phyloP scores from a whole-genome alignment of 2,113 vertebrate genomes.

The Notiomystis cincta region DNA sequence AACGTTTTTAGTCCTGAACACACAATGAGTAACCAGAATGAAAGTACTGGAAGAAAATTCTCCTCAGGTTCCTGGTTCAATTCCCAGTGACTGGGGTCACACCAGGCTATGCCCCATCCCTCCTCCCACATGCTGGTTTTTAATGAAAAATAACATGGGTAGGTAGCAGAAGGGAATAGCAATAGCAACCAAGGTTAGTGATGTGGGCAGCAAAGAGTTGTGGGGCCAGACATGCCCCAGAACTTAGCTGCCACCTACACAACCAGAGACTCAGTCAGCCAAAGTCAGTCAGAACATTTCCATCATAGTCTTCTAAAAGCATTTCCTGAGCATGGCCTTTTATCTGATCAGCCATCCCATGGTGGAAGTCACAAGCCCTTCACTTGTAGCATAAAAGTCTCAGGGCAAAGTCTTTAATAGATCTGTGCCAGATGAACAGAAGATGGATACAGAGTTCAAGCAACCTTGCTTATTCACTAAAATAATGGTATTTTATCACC shows the following conservation, averaged over 20 bases:
- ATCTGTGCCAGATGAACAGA: not conserved
- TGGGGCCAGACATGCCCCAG: not conserved
- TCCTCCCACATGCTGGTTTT: not conserved
- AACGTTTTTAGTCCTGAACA: not conserved
- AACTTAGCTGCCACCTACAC: not conserved
- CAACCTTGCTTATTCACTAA: not conserved
- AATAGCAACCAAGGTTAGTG: not conserved
- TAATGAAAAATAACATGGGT: not conserved
- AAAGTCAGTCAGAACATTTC: not conserved
- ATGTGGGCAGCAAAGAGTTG: not conserved
- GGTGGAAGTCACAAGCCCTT: not conserved
- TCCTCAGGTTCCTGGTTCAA: not conserved
- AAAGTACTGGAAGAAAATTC: not conserved
- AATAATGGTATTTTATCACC: not conserved
- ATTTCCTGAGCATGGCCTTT: not conserved
- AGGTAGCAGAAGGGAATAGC: not conserved
- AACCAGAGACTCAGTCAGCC: not conserved
- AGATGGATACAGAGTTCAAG: not conserved
- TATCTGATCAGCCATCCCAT: not conserved
- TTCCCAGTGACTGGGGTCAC: not conserved
- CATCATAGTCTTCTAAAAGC: not conserved
- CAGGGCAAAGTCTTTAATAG: not conserved
- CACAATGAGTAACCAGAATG: not conserved
- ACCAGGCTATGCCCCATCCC: too few species aligned
- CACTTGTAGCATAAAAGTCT: not conserved